Evolutionary conservation across 1,140 invertebrate species (phyloP).

Genomic region (Heterodera schachtii): DNA sequence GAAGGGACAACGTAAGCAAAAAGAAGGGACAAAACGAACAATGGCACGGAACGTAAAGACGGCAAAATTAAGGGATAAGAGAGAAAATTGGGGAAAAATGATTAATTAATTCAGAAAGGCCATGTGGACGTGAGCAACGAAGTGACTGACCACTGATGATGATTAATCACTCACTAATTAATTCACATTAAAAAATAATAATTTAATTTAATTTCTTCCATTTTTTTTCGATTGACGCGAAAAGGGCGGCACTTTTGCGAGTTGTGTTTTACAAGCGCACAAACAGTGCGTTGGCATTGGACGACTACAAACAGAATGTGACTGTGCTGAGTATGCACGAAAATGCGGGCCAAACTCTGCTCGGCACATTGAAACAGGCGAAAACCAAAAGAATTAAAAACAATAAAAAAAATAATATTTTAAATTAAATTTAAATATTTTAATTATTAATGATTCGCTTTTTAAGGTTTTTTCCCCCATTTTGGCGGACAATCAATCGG

Average conservation of each 20-base stretch:
- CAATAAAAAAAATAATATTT: neutral
- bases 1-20: conserved; percentile 55
- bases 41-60: no score
- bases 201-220: neutral
- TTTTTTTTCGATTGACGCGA: conserved; percentile 1
- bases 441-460: neutral
- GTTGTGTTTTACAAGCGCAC: conserved; percentile 63
- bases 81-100: no score
- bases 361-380: conserved; percentile 58
- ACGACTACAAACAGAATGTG: conserved; percentile 60
- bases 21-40: neutral
- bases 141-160: neutral
- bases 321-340: conserved; percentile 61
- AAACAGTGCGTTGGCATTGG: conserved; percentile 43
- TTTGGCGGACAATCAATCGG: conserved; percentile 18
- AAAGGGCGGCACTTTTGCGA: conserved; percentile 43
- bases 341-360: conserved; percentile 52
- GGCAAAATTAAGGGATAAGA: no score
- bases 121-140: conserved; percentile 59
- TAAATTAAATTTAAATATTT: neutral
- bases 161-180: no score
- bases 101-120: conserved; percentile 48
- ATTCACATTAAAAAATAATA: neutral
- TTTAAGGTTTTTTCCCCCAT: neutral
- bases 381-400: neutral